Evolutionary conservation across 2,888 invertebrate genomes (phyloP), one percentile per base, ranked within the genome.

Genomic region (Cerceris rybyensis): DNA sequence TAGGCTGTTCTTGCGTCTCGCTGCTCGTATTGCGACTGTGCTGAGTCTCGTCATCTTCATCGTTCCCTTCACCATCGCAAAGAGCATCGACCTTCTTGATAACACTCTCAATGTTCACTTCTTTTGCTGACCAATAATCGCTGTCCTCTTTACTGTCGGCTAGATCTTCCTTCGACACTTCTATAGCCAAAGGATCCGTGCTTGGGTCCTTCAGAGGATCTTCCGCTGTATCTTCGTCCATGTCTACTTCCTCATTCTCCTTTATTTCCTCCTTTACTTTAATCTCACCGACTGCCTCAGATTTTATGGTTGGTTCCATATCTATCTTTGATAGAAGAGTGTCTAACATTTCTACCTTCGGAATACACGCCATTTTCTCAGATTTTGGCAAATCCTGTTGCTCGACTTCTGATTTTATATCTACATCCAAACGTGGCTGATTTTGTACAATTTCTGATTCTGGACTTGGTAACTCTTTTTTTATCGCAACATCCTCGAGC

Each of bases 81-180:
- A 96, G 91, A 0, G 95, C 95, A 85, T 96, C 96, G 0, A 96
- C 95, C 87, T 96, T 96, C 91, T 96, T 96, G 78, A 97, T 96
- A 1, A 97, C 96, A 17, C 96, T 96, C 84, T 96, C 96, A 81
- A 96, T 96, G 88, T 96, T 96, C 0, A 96, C 94, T 88, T 96
- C 96, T 91, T 96, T 96, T 7, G 96, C 95, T 49, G 96, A 96
- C 96, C 96, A 96, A 84, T 95, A 95, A 90, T 96, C 96, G 86
- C 94, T 95, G 88, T 96, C 96, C 86, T 96, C 96, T 83, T 95
- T 94, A 46, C 94, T 94, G 66, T 92, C 92, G 0, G 88, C 89
- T 6, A 92, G 91, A 83, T 94, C 93, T 60, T 94, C 94, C 82
- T 93, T 93, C 2, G 89, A 84, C 4, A 81, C 80, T 16, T 90